Base-by-base conservation (phyloP, 2,113 vertebrate species). In the Osmerus mordax region DNA sequence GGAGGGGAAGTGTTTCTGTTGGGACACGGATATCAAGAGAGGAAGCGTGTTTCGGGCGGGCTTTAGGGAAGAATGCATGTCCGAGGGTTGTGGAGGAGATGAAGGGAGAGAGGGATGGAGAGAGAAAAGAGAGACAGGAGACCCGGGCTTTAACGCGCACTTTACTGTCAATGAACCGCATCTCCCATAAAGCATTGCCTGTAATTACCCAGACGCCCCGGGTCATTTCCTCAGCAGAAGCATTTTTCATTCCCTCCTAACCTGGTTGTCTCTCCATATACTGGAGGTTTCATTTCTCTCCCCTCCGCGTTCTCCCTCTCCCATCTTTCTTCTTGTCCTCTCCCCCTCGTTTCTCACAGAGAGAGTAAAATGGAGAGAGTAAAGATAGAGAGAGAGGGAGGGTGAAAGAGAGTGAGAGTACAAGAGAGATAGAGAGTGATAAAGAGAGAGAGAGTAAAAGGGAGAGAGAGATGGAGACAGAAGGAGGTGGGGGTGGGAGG, bases 121-220 rank as follows among this genome's bases (percentile, higher is more conserved):
- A 51, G 53, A 16, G 32, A 2, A 32, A 16, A 18, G 63, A 36
- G 18, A 65, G 28, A 51, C 36, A 47, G n/a, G 36, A 51, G 64
- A 65, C 32, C 2, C 19, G 5, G 60, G 47, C 53, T 41, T 73
- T 73, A 28, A 70, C 53, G 60, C 65, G 73, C 60, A 19, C 15
- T 75, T 71, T 55, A 56, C 18, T 23, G 25, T 64, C 66, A 70
- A 23, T 73, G 67, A 71, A 78, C 62, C 62, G 51, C 51, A 68
- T 71, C 29, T 75, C 72, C 69, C 53, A 53, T 29, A 65, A 63
- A 59, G 32, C 63, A 67, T 53, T 23, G 32, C 29, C 16, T 71
- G 64, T 68, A 79, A 79, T 79, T 74, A 66, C 25, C 64, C 72
- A 47, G 29, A 36, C 53, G 28, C 28, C 19, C 7, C 66, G 58